These are phyloP conservation scores for Pseudachorutes palmiensis DNA, from an alignment of 1,140 invertebrate species.

Conservation along the genomic window DNA sequence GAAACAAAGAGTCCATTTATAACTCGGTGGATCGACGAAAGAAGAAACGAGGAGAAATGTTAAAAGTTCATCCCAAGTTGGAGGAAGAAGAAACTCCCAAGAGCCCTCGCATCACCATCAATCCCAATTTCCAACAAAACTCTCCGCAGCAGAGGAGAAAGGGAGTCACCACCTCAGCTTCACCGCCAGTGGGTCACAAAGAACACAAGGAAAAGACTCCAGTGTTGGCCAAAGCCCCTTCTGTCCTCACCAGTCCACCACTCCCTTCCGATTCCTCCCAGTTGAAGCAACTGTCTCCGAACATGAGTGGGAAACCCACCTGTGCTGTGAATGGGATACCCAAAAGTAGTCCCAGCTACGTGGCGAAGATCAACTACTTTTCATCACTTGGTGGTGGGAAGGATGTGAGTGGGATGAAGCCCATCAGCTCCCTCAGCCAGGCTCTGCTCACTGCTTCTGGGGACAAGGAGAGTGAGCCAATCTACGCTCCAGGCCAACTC, in stretches of 20 bases:
- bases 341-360: constrained; percentile 34
- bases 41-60: constrained; percentile 22
- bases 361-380: constrained; percentile 38
- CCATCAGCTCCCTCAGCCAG: constrained; percentile 29
- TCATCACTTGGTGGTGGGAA: constrained; percentile 21
- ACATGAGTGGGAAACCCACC: constrained; percentile 28
- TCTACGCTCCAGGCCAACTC: constrained; percentile 33
- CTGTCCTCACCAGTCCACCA: constrained; percentile 10
- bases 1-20: constrained; percentile 77
- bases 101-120: background rate
- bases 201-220: constrained; percentile 13
- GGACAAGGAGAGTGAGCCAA: constrained; percentile 23
- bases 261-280: background rate
- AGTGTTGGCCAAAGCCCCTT: constrained; percentile 12
- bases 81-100: background rate
- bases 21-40: constrained; percentile 48
- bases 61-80: background rate
- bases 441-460: constrained; percentile 16
- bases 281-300: background rate
- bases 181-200: background rate
- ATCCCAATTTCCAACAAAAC: constrained; percentile 2
- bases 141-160: constrained; percentile 9
- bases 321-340: constrained; percentile 38
- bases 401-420: constrained; percentile 27
- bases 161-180: background rate